Base-by-base conservation (phyloP, 2,888 invertebrate species). In the Ethmia dodecea region DNA sequence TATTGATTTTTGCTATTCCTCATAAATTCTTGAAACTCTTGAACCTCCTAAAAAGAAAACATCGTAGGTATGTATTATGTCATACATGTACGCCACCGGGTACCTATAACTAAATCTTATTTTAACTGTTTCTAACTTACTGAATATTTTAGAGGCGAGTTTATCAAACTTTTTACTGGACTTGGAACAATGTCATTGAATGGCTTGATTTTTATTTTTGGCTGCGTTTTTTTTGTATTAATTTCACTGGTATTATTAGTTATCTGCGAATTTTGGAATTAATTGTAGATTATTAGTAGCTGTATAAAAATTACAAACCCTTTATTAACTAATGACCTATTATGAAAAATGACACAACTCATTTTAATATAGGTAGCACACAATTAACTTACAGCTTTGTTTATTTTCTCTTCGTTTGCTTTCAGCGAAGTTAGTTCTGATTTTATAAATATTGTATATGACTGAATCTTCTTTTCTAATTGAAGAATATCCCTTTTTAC, bases 11-110 rank as follows among this genome's bases (percentile, higher is more conserved):
- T 71, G 45, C 69, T 86, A 32, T 60, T 66, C 34, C 58, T 63
- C 47, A 89, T 56, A 51, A 88, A 90, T 20, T 87, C 84, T 68
- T 89, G 83, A 55, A 88, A 88, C 28, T 79, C 58, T 60, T 86
- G 84, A 5, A 88, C 86, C 67, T 88, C 89, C 87, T 89, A 40
- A 14, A 43, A 38, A 16, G 22, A 22, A 22, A 9, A 3, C 22
- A 22, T 22, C 1, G 22, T 22, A 22, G 8, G 0, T 22, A 1
- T 6, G 22, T n/a, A n/a, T n/a, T 22, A 22, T 22, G 8, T 22
- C n/a, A n/a, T n/a, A n/a, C n/a, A n/a, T n/a, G n/a, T n/a, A n/a
- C n/a, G n/a, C n/a, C n/a, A n/a, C n/a, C n/a, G n/a, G n/a, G n/a
- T n/a, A n/a, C n/a, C 22, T 9, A 3, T 9, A 3, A 20, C 3